Evolutionary conservation across 1,140 invertebrate genomes (phyloP).

Genomic region (Telenomus remus): DNA sequence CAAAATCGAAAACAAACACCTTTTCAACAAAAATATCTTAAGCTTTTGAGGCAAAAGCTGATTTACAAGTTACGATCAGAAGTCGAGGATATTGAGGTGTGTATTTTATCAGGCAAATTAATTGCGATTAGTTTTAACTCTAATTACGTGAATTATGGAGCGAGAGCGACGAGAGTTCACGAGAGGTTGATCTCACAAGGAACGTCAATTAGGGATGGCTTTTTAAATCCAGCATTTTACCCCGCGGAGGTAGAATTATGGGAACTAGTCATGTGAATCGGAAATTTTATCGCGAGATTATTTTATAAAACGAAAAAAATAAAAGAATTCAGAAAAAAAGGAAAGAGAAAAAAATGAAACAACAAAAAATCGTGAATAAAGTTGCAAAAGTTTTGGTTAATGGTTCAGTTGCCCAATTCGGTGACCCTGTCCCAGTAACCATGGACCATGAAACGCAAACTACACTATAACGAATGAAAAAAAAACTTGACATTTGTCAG

Average conservation of each 20-base stretch:
- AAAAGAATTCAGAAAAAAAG: slow-evolving; percentile 1
- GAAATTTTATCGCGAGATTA: too few species aligned
- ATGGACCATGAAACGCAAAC: slow-evolving; percentile 43
- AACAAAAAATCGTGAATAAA: neutral
- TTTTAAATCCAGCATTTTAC: slow-evolving; percentile 13
- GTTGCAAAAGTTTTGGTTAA: slow-evolving; percentile 22
- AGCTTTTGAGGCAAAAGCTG: slow-evolving; percentile 14
- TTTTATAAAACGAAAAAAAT: neutral
- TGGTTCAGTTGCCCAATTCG: slow-evolving; percentile 15
- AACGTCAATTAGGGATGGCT: slow-evolving; percentile 48
- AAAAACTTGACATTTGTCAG: slow-evolving; percentile 26
- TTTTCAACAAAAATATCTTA: slow-evolving; percentile 8
- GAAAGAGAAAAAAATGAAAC: slow-evolving; percentile 1
- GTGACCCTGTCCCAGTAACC: slow-evolving; percentile 48
- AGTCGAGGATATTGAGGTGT: slow-evolving; percentile 29
- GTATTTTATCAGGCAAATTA: slow-evolving; percentile 46
- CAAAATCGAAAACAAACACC: neutral
- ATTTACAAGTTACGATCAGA: slow-evolving; percentile 38
- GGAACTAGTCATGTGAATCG: neutral
- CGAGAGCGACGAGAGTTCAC: slow-evolving; percentile 32
- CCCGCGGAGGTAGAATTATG: slow-evolving; percentile 1
- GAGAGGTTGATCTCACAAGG: slow-evolving; percentile 43
- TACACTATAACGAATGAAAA: slow-evolving; percentile 12
- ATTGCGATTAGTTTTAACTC: slow-evolving; percentile 46
- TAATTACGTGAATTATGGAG: slow-evolving; percentile 50